phyloP scores from a whole-genome alignment of 2,888 invertebrate species.

The Drepana falcataria region DNA sequence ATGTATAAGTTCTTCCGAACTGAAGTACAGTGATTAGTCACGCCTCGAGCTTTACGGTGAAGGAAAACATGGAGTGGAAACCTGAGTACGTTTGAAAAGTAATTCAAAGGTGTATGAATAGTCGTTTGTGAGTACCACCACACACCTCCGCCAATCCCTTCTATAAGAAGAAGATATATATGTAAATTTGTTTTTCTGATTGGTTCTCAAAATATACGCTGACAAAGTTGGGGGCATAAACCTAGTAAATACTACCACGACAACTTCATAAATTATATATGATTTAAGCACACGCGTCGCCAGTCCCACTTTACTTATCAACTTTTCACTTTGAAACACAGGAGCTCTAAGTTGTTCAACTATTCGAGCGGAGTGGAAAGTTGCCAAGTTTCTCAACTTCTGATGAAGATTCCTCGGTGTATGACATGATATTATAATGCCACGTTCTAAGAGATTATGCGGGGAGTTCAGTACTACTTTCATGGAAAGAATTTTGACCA shows the following conservation, averaged over 20 bases:
- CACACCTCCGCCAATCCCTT: too few relatives aligned
- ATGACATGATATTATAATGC: not conserved
- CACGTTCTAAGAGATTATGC: not conserved
- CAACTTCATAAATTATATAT: conserved; percentile 5
- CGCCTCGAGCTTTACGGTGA: too few relatives aligned
- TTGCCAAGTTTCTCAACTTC: conserved; percentile 22
- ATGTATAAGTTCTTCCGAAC: too few relatives aligned
- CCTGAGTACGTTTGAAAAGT: too few relatives aligned
- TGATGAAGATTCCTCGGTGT: not conserved
- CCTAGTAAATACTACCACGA: not conserved
- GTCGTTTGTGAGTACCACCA: too few relatives aligned
- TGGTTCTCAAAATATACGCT: too few relatives aligned
- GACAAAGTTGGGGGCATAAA: too few relatives aligned
- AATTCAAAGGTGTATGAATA: too few relatives aligned
- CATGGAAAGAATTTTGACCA: not conserved
- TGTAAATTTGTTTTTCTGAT: too few relatives aligned
- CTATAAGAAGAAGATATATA: too few relatives aligned
- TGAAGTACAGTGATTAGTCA: too few relatives aligned
- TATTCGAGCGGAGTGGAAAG: conserved; percentile 34
- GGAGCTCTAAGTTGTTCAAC: conserved; percentile 24
- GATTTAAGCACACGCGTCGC: conserved; percentile 12
- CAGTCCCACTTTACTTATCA: conserved; percentile 17
- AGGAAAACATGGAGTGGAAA: too few relatives aligned
- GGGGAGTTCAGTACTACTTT: not conserved
- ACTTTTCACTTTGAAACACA: conserved; percentile 32